Evolutionary conservation across 2,113 vertebrate genomes (phyloP).

Genomic region (Raja brachyura): DNA sequence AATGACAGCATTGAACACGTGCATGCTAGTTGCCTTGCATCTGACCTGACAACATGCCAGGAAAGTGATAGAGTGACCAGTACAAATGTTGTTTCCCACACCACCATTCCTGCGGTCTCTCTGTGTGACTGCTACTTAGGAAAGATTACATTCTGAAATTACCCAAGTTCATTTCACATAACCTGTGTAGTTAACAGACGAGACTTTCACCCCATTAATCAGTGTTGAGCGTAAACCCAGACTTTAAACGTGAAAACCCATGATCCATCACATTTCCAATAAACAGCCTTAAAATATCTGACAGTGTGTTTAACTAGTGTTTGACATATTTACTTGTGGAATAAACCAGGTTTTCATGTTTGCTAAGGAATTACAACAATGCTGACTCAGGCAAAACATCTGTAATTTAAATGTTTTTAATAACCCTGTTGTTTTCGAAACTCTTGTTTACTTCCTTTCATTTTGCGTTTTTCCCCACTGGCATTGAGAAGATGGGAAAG

Average conservation of each 20-base stretch:
- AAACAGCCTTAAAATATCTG: not conserved
- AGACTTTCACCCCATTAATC: not conserved
- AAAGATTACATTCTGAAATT: not conserved
- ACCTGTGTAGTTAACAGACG: not conserved
- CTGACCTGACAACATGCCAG: not conserved
- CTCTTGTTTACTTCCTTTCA: not conserved
- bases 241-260: not conserved
- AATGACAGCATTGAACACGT: not conserved
- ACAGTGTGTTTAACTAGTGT: not conserved
- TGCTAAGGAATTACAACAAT: not conserved
- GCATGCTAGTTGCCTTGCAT: not conserved
- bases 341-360: not conserved
- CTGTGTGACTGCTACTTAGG: not conserved
- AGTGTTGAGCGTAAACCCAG: not conserved
- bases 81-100: not conserved
- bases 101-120: not conserved
- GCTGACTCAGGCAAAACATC: not conserved
- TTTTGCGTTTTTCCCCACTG: not conserved
- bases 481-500: not conserved
- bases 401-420: not conserved
- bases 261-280: not conserved
- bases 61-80: not conserved
- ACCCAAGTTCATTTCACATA: not conserved
- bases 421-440: not conserved
- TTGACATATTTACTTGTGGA: not conserved